Conservation (phyloP, 1,140 invertebrate species). For the Fopius arisanus region DNA sequence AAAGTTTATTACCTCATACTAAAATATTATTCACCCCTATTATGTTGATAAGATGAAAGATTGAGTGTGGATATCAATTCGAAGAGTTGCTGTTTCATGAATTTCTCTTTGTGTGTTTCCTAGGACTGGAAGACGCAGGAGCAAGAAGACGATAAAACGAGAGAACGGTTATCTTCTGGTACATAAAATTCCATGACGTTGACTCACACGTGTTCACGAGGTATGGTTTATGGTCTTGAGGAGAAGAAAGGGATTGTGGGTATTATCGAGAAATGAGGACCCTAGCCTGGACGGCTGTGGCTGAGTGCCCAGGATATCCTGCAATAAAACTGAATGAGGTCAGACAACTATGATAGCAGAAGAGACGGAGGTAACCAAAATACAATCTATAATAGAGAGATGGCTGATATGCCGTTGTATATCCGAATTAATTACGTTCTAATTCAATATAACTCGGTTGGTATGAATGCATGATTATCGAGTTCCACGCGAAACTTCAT, state of each 20-base stretch:
- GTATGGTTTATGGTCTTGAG: constrained; percentile 13
- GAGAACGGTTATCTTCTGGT: constrained; percentile 6
- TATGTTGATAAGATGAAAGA: too few relatives aligned
- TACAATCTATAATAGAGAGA: constrained; percentile 11
- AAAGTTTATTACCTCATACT: too few relatives aligned
- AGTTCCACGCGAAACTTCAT: background rate
- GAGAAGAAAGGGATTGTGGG: background rate
- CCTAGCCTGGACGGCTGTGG: constrained; percentile 27
- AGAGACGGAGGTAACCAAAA: constrained; percentile 15
- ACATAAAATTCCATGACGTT: constrained; percentile 11
- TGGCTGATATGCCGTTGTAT: background rate
- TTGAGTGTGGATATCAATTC: too few relatives aligned
- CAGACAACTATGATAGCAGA: constrained; percentile 19
- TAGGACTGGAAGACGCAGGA: background rate
- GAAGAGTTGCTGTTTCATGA: too few relatives aligned
- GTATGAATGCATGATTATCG: background rate
- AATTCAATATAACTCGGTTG: constrained; percentile 2
- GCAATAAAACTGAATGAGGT: constrained; percentile 48
- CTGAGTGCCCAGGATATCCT: constrained; percentile 42
- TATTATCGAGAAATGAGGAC: constrained; percentile 41
- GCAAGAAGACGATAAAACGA: background rate
- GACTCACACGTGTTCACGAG: constrained; percentile 6
- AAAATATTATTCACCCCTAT: too few relatives aligned
- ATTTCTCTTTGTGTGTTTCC: constrained; percentile 19
- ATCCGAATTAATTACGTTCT: background rate